phyloP scores from a whole-genome alignment of 2,888 invertebrate species.

The Drosophila putrida region DNA sequence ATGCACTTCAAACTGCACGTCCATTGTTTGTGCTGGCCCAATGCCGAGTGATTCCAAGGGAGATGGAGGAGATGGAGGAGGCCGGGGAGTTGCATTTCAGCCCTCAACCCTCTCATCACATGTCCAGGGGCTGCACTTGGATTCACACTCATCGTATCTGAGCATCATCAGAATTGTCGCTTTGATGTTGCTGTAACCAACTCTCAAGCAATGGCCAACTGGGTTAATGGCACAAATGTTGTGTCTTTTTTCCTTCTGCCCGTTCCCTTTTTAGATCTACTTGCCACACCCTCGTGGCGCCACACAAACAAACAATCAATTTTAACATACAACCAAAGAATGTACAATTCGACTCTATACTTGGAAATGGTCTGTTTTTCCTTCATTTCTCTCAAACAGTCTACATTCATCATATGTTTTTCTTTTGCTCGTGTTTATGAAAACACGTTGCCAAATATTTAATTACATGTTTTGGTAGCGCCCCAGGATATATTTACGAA shows the following conservation, averaged over 20 bases:
- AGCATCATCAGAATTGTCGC: slow-evolving; percentile 61
- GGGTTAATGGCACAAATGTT: slow-evolving; percentile 72
- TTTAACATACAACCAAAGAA: slow-evolving; percentile 18
- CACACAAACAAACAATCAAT: slow-evolving; percentile 41
- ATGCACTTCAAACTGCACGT: slow-evolving; percentile 61
- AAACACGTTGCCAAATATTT: slow-evolving; percentile 66
- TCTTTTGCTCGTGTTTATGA: neutral
- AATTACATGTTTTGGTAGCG: slow-evolving; percentile 70
- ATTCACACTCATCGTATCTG: slow-evolving; percentile 53
- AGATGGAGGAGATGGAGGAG: neutral
- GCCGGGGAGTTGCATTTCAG: neutral
- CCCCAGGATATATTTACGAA: slow-evolving; percentile 63
- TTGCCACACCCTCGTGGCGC: slow-evolving; percentile 12
- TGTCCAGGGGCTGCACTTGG: slow-evolving; percentile 20
- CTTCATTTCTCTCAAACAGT: neutral
- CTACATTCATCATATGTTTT: slow-evolving; percentile 1
- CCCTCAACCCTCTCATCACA: neutral
- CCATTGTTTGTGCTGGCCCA: slow-evolving; percentile 58
- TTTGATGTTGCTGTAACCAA: slow-evolving; percentile 69
- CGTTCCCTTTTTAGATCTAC: neutral
- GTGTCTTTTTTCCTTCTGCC: slow-evolving; percentile 13
- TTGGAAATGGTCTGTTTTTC: neutral
- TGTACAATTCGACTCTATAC: slow-evolving; percentile 32
- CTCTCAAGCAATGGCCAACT: slow-evolving; percentile 50
- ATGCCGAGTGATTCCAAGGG: slow-evolving; percentile 27